Evolutionary conservation across 2,797 vertebrate species (phyloP), one percentile per base, ranked within the genome.

Genomic region (Enteromius argenteus): DNA sequence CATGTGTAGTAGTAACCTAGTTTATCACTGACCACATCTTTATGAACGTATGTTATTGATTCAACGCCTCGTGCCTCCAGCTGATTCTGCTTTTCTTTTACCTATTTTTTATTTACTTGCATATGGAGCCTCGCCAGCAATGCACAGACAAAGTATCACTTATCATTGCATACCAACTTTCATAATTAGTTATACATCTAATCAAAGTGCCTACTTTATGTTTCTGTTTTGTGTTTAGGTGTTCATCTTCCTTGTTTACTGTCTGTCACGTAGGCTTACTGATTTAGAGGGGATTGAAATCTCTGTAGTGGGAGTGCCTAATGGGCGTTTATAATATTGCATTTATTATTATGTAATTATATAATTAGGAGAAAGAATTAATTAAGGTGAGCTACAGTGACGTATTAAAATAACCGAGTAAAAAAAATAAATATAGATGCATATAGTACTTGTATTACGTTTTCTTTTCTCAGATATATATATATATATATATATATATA

Each of bases 1-100:
- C 42, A 66, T 56, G 73, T 79, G 82, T 78, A 39, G 74, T 79
- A 84, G 39, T 62, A 81, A 30, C 10, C 74, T 60, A 5, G 66
- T 72, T 84, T 27, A 79, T 84, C 39, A 84, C 72, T 79, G 44
- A 62, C 75, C 13, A 49, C 27, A 60, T 37, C 4, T 60, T 39
- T 23, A 3, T 78, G 51, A 21, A 35, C 21, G 19, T 37, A 17
- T 78, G n/a, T n/a, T n/a, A n/a, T n/a, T n/a, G n/a, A n/a, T n/a
- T n/a, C 32, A 14, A 39, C 49, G 23, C 37, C 81, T 67, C 44
- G 27, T 7, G 27, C 72, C 60, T 53, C 27, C 30, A 51, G 10
- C 21, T 35, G 46, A 53, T 42, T 15, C 13, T 60, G 51, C 39
- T 53, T 11, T 53, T 60, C 8, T 67, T 10, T 39, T 27, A 17